These are phyloP conservation scores for Desoria tigrina DNA, from an alignment of 2,888 invertebrate species.

Conservation along the genomic window DNA sequence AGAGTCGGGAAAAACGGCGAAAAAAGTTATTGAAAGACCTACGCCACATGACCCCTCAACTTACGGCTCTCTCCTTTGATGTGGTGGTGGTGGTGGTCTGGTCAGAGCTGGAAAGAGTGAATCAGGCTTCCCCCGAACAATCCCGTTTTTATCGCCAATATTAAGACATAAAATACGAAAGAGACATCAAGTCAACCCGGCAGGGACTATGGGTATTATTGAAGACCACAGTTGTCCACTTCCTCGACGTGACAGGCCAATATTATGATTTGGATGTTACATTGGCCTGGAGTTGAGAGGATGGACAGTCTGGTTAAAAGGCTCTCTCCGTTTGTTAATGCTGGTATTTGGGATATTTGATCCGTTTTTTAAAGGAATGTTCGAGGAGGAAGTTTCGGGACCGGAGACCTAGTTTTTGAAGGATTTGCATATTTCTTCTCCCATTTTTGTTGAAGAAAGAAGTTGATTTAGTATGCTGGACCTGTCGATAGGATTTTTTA, in stretches of 20 bases:
- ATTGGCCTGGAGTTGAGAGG: neutral
- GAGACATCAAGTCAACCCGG: slow-evolving; percentile 26
- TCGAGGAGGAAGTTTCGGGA: no score
- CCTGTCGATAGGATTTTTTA: slow-evolving; percentile 17
- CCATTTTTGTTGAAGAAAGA: slow-evolving; percentile 3
- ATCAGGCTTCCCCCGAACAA: slow-evolving; percentile 5
- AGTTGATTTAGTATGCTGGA: slow-evolving; percentile 18
- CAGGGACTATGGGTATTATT: neutral
- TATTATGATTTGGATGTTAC: neutral
- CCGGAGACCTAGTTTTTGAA: neutral
- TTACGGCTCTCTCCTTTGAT: neutral
- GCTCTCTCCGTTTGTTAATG: no score
- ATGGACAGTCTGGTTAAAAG: no score
- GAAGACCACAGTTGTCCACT: slow-evolving; percentile 5
- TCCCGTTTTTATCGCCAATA: slow-evolving; percentile 23
- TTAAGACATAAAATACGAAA: slow-evolving; percentile 22
- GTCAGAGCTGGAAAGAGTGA: neutral
- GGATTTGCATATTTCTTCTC: slow-evolving; percentile 5
- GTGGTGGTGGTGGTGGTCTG: neutral
- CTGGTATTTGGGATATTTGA: no score
- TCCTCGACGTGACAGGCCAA: slow-evolving; percentile 1
- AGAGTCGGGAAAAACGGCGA: neutral
- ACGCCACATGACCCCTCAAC: neutral
- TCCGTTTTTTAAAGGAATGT: neutral
- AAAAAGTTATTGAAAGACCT: neutral